phyloP scores from a whole-genome alignment of 2,888 invertebrate genomes.

The Abrostola tripartita region DNA sequence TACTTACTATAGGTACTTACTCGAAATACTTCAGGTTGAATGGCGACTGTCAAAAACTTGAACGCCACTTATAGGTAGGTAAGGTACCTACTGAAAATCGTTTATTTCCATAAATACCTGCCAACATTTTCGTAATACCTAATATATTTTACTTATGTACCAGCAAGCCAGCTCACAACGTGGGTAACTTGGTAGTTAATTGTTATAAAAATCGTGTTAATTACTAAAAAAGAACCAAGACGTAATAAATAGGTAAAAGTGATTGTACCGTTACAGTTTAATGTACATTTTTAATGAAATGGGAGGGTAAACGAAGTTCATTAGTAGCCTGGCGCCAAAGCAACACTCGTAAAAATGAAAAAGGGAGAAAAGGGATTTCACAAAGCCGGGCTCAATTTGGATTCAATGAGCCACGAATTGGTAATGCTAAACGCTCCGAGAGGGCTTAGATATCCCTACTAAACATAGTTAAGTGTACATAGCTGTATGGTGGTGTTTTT shows the following conservation, averaged over 20 bases:
- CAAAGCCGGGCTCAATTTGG: slow-evolving; percentile 76
- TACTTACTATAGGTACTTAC: not conserved
- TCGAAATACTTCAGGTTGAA: not conserved
- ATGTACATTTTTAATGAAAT: slow-evolving; percentile 57
- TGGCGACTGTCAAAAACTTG: too few relatives aligned
- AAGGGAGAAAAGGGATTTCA: slow-evolving; percentile 73
- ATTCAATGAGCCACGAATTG: slow-evolving; percentile 79
- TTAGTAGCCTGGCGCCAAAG: slow-evolving; percentile 70
- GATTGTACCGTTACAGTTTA: slow-evolving; percentile 37
- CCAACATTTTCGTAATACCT: too few relatives aligned
- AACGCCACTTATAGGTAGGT: too few relatives aligned
- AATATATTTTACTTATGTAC: not conserved
- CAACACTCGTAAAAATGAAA: slow-evolving; percentile 79
- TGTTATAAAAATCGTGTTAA: slow-evolving; percentile 16
- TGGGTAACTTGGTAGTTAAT: not conserved
- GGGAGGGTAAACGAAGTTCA: slow-evolving; percentile 67
- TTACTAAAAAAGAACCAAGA: slow-evolving; percentile 18
- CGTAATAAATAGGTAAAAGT: slow-evolving; percentile 23
- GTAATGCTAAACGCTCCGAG: slow-evolving; percentile 74
- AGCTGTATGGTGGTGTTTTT: slow-evolving; percentile 30
- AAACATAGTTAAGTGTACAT: slow-evolving; percentile 47
- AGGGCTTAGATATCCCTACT: slow-evolving; percentile 66
- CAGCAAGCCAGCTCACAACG: not conserved
- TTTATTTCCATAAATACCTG: too few relatives aligned
- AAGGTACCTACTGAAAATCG: too few relatives aligned